Evolutionary conservation across 2,888 invertebrate genomes (phyloP).

Genomic region (Smittia sp.): DNA sequence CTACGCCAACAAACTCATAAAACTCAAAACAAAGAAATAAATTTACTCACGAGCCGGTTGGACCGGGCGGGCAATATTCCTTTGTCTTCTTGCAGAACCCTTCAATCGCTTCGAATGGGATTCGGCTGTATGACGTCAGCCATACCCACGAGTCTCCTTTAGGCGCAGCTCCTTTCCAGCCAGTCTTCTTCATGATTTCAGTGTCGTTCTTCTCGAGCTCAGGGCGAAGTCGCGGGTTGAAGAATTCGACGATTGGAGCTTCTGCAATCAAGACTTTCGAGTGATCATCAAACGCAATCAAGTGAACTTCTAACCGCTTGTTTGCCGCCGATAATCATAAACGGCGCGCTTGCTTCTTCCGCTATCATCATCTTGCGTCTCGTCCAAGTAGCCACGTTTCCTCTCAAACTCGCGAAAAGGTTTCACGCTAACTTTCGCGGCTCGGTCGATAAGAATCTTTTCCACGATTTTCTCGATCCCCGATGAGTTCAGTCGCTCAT

Average conservation of each 20-base stretch:
- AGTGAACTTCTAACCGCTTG: background rate
- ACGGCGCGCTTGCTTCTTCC: background rate
- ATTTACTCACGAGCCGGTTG: slow-evolving; percentile 62
- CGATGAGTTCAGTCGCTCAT: background rate
- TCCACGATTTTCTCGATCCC: background rate
- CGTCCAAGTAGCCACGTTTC: background rate
- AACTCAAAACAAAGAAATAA: too few relatives aligned
- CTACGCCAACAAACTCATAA: too few relatives aligned
- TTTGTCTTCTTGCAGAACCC: slow-evolving; percentile 80
- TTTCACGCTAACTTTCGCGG: background rate
- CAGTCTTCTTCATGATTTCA: slow-evolving; percentile 60
- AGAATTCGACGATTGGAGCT: slow-evolving; percentile 68
- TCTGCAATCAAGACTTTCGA: background rate
- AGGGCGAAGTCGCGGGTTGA: slow-evolving; percentile 65
- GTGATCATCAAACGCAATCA: background rate
- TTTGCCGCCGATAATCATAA: background rate
- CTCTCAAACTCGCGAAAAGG: background rate
- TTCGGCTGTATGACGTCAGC: slow-evolving; percentile 81
- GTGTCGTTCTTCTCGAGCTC: slow-evolving; percentile 66
- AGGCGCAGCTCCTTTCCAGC: slow-evolving; percentile 65
- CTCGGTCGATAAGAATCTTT: background rate
- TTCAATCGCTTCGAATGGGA: slow-evolving; percentile 79
- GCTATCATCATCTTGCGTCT: background rate
- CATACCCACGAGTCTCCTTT: slow-evolving; percentile 81
- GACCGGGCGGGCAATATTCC: slow-evolving; percentile 73